Evolutionary conservation across 2,888 invertebrate species (phyloP), one percentile per base, ranked within the genome.

Genomic region (Congeria kusceri): DNA sequence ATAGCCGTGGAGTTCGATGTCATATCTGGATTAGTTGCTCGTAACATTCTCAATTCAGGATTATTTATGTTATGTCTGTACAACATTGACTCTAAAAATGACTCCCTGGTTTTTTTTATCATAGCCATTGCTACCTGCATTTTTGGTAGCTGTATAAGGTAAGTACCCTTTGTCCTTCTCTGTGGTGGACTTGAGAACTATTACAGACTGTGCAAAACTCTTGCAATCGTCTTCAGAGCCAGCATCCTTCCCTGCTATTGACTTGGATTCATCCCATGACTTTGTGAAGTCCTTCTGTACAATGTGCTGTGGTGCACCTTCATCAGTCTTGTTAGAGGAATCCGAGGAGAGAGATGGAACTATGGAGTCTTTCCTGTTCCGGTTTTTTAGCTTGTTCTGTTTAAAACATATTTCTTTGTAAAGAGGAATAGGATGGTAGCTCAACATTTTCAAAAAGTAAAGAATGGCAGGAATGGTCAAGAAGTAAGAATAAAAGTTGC

Each of bases 141-240:
- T 9, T n/a, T 58, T 64, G 57, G 63, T 64, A 64, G 63, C 46
- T 25, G 46, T 64, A 64, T 29, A 72, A 27, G 20, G 65, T 29
- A 39, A 57, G 64, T 5, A 39, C 39, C 39, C 39, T 47, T 63
- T 72, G 28, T 64, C 63, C 15, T 70, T 63, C 15, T 49, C 25
- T 2, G 23, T 23, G 1, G 56, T 57, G 3, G 56, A 27, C 25
- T 80, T 75, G 18, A 83, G 74, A 15, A 83, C 80, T 1, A 66
- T 64, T n/a, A 85, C 84, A 11, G 85, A 80, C 63, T 87, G 82
- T 15, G 66, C 63, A 29, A 81, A 81, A 27, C 70, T 70, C 18
- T 71, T 20, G 20, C 9, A 71, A 18, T 62, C 29, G 9, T 29
- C 47, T 23, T 49, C 65, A 9, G 44, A 25, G 5, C 56, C 61